Percentiles rank a stretch among this genome's conserved stretches.
phyloP scores from a whole-genome alignment of 1,140 invertebrate species.

The Anadara kagoshimensis region DNA sequence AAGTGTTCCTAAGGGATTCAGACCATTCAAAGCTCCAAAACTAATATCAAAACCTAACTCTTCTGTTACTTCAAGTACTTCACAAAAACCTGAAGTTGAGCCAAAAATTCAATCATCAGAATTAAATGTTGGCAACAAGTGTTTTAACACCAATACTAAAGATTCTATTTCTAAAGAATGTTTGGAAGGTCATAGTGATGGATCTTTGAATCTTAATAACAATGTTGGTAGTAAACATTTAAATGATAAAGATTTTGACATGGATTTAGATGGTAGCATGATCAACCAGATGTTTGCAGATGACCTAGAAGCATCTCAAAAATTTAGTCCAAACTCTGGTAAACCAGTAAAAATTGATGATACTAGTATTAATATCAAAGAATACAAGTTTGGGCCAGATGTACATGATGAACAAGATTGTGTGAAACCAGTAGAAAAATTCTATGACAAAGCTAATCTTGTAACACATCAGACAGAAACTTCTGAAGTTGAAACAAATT shows the following conservation, averaged over 20 bases:
- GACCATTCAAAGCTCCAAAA: slow-evolving; percentile 54
- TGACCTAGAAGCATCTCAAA: slow-evolving; percentile 40
- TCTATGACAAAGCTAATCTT: no score
- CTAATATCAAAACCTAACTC: slow-evolving; percentile 22
- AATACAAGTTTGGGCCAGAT: no score
- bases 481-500: no score
- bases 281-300: slow-evolving; percentile 45
- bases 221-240: background rate
- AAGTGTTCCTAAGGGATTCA: slow-evolving; percentile 50
- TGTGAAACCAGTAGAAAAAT: no score
- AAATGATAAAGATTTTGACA: background rate
- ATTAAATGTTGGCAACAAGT: no score
- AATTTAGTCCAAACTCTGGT: slow-evolving; percentile 29
- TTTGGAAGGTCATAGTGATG: background rate
- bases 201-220: background rate
- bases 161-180: background rate
- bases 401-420: no score
- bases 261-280: slow-evolving; percentile 6
- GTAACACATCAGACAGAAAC: no score
- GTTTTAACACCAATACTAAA: no score
- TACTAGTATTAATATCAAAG: no score
- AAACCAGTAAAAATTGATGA: slow-evolving; percentile 7
- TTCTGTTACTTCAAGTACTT: background rate
- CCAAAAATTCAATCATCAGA: no score
- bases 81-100: no score